Evolutionary conservation across 2,113 vertebrate species (phyloP).

Genomic region (Dinomys branickii): DNA sequence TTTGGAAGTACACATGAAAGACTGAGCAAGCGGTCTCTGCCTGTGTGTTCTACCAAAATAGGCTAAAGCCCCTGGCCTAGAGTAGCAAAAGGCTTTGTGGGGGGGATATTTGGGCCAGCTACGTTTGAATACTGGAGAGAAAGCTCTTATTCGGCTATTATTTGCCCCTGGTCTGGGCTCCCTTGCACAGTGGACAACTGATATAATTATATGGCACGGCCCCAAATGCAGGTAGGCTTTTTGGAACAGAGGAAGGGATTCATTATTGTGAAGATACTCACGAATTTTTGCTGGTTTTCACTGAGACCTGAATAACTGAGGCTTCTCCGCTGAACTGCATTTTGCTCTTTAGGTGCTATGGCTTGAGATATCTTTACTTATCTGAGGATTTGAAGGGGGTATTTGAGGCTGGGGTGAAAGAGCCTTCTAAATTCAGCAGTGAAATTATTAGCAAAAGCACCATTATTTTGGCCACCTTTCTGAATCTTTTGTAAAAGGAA

Average conservation of each 20-base stretch:
- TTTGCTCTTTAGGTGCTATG: background rate
- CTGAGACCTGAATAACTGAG: background rate
- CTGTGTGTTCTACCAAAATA: background rate
- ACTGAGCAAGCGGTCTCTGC: background rate
- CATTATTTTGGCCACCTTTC: background rate
- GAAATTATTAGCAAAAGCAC: background rate
- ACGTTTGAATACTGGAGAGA: background rate
- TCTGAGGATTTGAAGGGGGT: background rate
- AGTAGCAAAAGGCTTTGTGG: background rate
- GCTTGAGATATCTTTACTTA: background rate
- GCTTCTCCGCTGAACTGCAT: background rate
- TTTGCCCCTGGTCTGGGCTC: background rate
- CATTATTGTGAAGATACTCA: background rate
- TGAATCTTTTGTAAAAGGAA: background rate
- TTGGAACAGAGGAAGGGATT: background rate
- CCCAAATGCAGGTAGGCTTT: background rate
- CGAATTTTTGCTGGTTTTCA: constrained; percentile 22
- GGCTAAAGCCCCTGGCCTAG: background rate
- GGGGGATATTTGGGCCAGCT: background rate
- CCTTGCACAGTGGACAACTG: background rate
- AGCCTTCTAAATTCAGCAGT: background rate
- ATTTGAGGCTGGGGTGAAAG: background rate
- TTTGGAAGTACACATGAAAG: background rate
- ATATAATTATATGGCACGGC: too few relatives aligned
- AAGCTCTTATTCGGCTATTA: background rate